Percentiles rank a stretch among this genome's conserved stretches.
These are phyloP conservation scores for Drosophila anceps DNA, from an alignment of 2,888 invertebrate species.

Conservation along the genomic window DNA sequence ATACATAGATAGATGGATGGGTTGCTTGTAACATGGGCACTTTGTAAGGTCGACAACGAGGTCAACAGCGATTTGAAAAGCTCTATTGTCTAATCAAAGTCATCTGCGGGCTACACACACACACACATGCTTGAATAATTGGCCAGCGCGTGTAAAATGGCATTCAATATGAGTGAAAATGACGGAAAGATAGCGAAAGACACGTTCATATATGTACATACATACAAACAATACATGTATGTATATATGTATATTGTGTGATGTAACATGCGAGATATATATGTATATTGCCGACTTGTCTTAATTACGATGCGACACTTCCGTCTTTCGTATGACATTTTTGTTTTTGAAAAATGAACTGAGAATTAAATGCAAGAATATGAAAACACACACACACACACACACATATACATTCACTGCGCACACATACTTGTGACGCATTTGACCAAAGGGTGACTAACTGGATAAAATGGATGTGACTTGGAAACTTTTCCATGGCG, in stretches of 20 bases:
- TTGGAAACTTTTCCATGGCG: conserved; percentile 33
- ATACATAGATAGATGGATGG: conserved; percentile 16
- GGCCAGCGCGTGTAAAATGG: conserved; percentile 34
- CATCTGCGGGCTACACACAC: conserved; percentile 41
- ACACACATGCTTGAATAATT: conserved; percentile 42
- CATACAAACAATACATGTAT: background rate
- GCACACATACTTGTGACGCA: conserved; percentile 33
- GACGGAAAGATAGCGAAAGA: conserved; percentile 19
- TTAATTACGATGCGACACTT: conserved; percentile 43
- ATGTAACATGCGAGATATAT: conserved; percentile 33
- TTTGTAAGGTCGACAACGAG: conserved; percentile 73
- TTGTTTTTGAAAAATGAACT: conserved; percentile 18
- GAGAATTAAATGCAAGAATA: conserved; percentile 21
- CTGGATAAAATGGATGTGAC: conserved; percentile 11
- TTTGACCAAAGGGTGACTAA: conserved; percentile 10
- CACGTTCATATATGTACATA: conserved; percentile 2
- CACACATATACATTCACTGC: background rate
- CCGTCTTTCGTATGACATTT: conserved; percentile 48
- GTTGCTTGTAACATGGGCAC: conserved; percentile 50
- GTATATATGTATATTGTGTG: conserved; percentile 21
- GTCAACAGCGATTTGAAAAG: conserved; percentile 66
- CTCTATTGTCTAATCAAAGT: conserved; percentile 67
- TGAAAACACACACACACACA: background rate
- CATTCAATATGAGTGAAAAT: conserved; percentile 23
- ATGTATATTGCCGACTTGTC: conserved; percentile 22